Conservation (phyloP, 2,888 invertebrate species). For the Allacma fusca region DNA sequence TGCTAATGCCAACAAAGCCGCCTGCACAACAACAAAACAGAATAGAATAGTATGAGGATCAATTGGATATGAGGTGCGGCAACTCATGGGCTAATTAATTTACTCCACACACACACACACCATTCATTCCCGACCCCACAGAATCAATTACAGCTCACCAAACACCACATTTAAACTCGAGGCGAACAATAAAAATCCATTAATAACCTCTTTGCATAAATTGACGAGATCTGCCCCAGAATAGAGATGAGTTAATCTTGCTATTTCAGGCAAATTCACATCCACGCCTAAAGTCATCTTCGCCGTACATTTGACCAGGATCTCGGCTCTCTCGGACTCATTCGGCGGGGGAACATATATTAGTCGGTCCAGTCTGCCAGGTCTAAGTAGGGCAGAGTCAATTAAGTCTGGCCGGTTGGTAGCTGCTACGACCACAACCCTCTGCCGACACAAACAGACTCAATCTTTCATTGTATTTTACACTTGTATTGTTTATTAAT, state of each 20-base stretch:
- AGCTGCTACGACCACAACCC: conserved; percentile 71
- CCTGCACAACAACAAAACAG: conserved; percentile 63
- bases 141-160: not conserved
- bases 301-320: conserved; percentile 66
- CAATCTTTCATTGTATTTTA: too few species aligned
- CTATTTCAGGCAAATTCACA: conserved; percentile 65
- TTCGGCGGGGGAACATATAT: conserved; percentile 72
- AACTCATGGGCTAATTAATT: conserved; percentile 4
- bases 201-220: conserved; percentile 69
- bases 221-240: conserved; percentile 73
- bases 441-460: conserved; percentile 34
- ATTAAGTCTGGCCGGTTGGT: conserved; percentile 73
- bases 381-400: conserved; percentile 71
- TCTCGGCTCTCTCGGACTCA: conserved; percentile 66
- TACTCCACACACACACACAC: conserved; percentile 11
- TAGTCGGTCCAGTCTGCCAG: conserved; percentile 72
- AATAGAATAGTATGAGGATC: not conserved
- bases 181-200: not conserved
- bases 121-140: not conserved
- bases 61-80: not conserved
- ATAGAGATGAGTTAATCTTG: conserved; percentile 66
- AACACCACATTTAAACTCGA: not conserved
- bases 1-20: conserved; percentile 70
- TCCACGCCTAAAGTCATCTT: conserved; percentile 66
- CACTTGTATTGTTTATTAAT: too few species aligned